Percentiles rank a stretch among this genome's conserved stretches.
phyloP scores from a whole-genome alignment of 2,113 vertebrate species.

The Puma concolor region DNA sequence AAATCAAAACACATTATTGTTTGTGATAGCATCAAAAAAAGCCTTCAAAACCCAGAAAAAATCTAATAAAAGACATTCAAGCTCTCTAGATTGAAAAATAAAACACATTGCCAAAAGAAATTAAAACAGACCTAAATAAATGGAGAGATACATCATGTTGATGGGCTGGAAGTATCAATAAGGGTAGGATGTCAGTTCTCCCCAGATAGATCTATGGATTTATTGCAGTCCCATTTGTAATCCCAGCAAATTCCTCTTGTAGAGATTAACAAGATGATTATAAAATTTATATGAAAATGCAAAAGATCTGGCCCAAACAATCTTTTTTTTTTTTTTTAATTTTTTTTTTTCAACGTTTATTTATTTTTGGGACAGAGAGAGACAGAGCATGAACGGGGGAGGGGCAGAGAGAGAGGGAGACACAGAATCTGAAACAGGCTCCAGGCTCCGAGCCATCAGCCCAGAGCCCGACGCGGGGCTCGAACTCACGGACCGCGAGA shows the following conservation, averaged over 20 bases:
- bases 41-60: background rate
- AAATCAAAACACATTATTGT: background rate
- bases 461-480: background rate
- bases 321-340: background rate
- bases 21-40: conserved; percentile 19
- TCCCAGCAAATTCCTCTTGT: background rate
- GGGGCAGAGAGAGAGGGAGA: background rate
- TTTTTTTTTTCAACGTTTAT: no score
- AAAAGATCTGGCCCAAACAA: background rate
- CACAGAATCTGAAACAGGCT: background rate
- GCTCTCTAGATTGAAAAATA: background rate
- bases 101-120: background rate
- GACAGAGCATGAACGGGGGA: background rate
- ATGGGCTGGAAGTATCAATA: background rate
- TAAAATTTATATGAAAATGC: conserved; percentile 28
- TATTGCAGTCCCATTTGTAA: background rate
- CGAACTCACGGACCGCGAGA: background rate
- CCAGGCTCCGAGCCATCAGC: background rate
- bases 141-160: background rate
- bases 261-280: background rate
- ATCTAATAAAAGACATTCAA: background rate
- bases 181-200: background rate
- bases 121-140: conserved; percentile 8
- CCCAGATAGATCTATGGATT: background rate
- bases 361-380: no score